A percentile compares a stretch with the other conserved stretches of the same genome.
Evolutionary conservation across 2,888 invertebrate genomes (phyloP).

Genomic region (Drosophila bunnanda): DNA sequence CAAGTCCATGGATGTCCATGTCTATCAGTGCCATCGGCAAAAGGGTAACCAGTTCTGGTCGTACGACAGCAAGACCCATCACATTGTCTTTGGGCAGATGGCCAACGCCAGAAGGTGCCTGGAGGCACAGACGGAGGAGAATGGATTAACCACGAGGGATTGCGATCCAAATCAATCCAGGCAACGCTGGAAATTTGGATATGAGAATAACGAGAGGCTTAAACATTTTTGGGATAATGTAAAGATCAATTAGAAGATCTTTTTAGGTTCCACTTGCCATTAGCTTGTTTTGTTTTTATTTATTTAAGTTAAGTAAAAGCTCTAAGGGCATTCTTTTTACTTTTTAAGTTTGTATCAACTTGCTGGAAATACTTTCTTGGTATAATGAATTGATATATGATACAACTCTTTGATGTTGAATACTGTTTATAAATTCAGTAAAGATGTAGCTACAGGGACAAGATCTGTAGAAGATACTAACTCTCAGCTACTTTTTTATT

Average conservation of each 20-base stretch:
- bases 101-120: constrained; percentile 88
- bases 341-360: not conserved
- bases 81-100: constrained; percentile 64
- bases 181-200: constrained; percentile 82
- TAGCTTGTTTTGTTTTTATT: not conserved
- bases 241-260: not conserved
- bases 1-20: constrained; percentile 89
- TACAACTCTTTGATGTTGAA: not conserved
- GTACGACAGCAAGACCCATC: constrained; percentile 88
- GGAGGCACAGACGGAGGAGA: constrained; percentile 87
- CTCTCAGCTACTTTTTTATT: not conserved
- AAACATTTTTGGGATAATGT: constrained; percentile 62
- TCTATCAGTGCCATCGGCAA: constrained; percentile 96
- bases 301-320: not conserved
- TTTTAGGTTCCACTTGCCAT: constrained; percentile 2
- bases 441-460: not conserved
- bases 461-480: not conserved
- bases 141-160: constrained; percentile 86
- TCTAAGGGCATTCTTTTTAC: too few species aligned
- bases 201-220: constrained; percentile 69
- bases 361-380: not conserved
- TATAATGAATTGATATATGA: not conserved
- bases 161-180: constrained; percentile 85
- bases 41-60: constrained; percentile 97
- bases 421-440: not conserved